A percentile compares a stretch with the other conserved stretches of the same genome.
Evolutionary conservation across 2,113 vertebrate species (phyloP).

Genomic region (Mastomys coucha): DNA sequence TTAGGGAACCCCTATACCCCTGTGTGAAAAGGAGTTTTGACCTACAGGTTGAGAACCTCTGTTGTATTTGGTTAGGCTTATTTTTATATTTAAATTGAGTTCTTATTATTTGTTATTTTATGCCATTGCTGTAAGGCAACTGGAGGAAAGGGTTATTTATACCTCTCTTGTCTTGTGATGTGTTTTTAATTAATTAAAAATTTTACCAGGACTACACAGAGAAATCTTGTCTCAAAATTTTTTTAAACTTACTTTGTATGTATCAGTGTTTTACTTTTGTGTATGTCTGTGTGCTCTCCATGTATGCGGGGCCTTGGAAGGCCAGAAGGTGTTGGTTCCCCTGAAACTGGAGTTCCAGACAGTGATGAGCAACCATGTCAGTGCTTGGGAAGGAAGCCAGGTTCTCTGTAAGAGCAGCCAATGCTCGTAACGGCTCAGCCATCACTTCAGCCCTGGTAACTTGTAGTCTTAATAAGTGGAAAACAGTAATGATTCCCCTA

Average conservation of each 20-base stretch:
- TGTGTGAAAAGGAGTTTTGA: background rate
- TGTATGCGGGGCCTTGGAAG: background rate
- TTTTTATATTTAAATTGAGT: conserved; percentile 19
- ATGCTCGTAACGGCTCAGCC: background rate
- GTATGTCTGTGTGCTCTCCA: background rate
- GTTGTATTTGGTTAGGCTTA: background rate
- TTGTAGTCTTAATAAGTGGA: conserved; percentile 33
- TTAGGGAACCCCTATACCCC: background rate
- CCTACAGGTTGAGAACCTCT: background rate
- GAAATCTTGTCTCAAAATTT: too few species aligned
- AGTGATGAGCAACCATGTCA: background rate
- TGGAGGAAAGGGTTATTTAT: background rate
- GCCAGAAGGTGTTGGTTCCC: background rate
- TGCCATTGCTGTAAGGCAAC: background rate
- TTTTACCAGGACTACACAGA: background rate
- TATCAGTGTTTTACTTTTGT: background rate
- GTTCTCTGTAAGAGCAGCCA: background rate
- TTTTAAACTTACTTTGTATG: conserved; percentile 15
- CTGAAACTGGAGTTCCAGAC: too few species aligned
- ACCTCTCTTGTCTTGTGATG: background rate
- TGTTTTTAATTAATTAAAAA: background rate
- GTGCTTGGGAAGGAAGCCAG: background rate
- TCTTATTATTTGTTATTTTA: conserved; percentile 42
- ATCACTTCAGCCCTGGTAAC: background rate
- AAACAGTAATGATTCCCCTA: background rate